Conservation (phyloP, 2,888 invertebrate species). For the Steinernema hermaphroditum region DNA sequence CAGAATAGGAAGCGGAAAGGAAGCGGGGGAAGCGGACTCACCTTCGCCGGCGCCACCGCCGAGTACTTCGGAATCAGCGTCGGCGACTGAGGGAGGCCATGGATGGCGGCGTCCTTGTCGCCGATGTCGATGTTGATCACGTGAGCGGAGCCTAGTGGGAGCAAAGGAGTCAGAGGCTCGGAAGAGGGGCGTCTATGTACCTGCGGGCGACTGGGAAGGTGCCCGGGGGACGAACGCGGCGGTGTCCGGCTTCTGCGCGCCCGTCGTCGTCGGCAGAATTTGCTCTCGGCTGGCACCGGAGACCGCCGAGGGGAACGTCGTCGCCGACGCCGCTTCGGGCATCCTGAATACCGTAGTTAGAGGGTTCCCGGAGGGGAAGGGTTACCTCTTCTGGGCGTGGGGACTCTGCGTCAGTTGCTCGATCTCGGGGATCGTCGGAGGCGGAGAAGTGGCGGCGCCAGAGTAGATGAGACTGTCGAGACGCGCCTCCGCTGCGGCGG, state of each 20-base stretch:
- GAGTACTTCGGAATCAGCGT: slow-evolving; percentile 19
- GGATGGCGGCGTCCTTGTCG: neutral
- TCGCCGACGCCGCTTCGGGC: neutral
- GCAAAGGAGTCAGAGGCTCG: too few species aligned
- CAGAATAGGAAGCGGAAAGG: slow-evolving; percentile 15
- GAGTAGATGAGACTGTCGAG: slow-evolving; percentile 34
- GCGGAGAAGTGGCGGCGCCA: neutral
- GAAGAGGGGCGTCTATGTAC: too few species aligned
- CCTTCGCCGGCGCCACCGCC: slow-evolving; percentile 12
- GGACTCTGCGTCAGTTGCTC: neutral
- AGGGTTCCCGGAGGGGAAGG: neutral
- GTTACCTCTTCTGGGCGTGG: neutral
- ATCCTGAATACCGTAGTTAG: neutral
- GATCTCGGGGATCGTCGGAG: neutral
- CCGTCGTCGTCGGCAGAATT: slow-evolving; percentile 2
- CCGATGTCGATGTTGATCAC: slow-evolving; percentile 20
- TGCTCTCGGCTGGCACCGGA: slow-evolving; percentile 12
- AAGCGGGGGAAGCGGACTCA: neutral
- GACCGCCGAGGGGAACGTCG: slow-evolving; percentile 10
- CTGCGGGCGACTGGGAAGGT: neutral
- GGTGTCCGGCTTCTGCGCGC: slow-evolving; percentile 28
- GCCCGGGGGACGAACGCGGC: slow-evolving; percentile 1
- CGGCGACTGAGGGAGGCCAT: slow-evolving; percentile 9
- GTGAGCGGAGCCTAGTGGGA: neutral
- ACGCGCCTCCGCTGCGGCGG: slow-evolving; percentile 32